A percentile compares a stretch with the other conserved stretches of the same genome.
Conservation (phyloP, 2,113 vertebrate genomes). For the Percopsis transmontana region DNA sequence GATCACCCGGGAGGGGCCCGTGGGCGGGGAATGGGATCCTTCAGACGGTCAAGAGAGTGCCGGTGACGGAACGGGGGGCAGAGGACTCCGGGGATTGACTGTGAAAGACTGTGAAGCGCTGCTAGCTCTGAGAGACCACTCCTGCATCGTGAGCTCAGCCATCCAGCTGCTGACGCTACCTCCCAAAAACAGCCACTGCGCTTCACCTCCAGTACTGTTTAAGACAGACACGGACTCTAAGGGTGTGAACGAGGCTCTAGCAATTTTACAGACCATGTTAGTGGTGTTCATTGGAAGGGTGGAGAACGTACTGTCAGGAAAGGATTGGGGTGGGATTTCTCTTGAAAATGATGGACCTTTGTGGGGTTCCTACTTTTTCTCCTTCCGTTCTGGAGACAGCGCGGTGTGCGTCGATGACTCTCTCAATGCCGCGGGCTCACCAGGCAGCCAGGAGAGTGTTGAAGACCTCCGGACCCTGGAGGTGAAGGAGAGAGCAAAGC, state of each 20-base stretch:
- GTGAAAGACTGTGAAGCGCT: slow-evolving; percentile 81
- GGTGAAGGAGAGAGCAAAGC: slow-evolving; percentile 65
- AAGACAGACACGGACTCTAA: slow-evolving; percentile 65
- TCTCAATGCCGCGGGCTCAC: slow-evolving; percentile 51
- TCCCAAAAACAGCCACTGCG: slow-evolving; percentile 59
- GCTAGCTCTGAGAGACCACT: slow-evolving; percentile 86
- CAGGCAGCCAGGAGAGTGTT: slow-evolving; percentile 19
- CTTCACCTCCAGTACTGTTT: slow-evolving; percentile 24
- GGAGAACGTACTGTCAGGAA: slow-evolving; percentile 81
- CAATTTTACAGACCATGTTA: slow-evolving; percentile 87
- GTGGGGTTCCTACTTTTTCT: slow-evolving; percentile 71
- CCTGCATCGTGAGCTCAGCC: slow-evolving; percentile 83
- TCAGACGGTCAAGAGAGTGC: slow-evolving; percentile 64
- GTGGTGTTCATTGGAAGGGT: slow-evolving; percentile 82
- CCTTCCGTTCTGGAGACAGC: slow-evolving; percentile 53
- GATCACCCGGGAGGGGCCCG: slow-evolving; percentile 72
- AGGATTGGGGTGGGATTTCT: slow-evolving; percentile 77
- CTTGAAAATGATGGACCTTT: slow-evolving; percentile 41
- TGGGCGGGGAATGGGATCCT: slow-evolving; percentile 67
- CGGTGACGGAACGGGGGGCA: background rate
- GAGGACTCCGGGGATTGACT: slow-evolving; percentile 60
- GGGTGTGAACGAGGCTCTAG: slow-evolving; percentile 82
- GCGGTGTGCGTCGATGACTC: slow-evolving; percentile 53
- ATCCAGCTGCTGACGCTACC: slow-evolving; percentile 84
- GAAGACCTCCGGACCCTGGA: slow-evolving; percentile 67